phyloP scores from a whole-genome alignment of 2,888 invertebrate species.

The Ectropis crepuscularia region DNA sequence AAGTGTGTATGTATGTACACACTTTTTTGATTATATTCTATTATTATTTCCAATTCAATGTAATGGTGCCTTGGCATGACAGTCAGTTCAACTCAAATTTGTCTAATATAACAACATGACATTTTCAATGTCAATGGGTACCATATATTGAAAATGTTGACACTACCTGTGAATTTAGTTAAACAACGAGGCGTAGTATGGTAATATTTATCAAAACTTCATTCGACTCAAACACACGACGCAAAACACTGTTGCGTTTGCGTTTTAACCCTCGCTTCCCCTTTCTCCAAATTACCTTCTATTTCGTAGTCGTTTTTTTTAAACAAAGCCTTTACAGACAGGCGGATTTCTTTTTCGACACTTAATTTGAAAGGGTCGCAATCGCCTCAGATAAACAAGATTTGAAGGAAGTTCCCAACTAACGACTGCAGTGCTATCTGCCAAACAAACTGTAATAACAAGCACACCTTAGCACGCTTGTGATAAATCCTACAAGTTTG shows the following conservation, averaged over 20 bases:
- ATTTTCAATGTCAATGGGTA: too few relatives aligned
- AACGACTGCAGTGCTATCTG: slow-evolving; percentile 69
- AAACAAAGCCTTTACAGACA: slow-evolving; percentile 34
- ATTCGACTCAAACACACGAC: slow-evolving; percentile 4
- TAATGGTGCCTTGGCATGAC: too few relatives aligned
- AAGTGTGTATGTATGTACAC: too few relatives aligned
- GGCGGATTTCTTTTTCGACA: slow-evolving; percentile 35
- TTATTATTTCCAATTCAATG: too few relatives aligned
- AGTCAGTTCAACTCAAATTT: too few relatives aligned
- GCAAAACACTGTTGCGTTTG: slow-evolving; percentile 1
- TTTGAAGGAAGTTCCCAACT: slow-evolving; percentile 48
- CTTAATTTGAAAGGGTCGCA: slow-evolving; percentile 50
- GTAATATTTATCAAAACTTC: not conserved
- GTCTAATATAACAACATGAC: too few relatives aligned
- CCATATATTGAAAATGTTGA: not conserved
- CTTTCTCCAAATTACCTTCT: slow-evolving; percentile 9
- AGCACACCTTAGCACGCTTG: slow-evolving; percentile 67
- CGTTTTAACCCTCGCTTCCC: slow-evolving; percentile 15
- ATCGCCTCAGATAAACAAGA: slow-evolving; percentile 55
- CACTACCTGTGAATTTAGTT: not conserved
- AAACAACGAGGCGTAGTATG: not conserved
- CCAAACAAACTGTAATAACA: slow-evolving; percentile 74
- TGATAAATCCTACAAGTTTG: slow-evolving; percentile 61
- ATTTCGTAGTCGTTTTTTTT: slow-evolving; percentile 32
- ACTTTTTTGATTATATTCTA: too few relatives aligned